Evolutionary conservation across 1,140 invertebrate species (phyloP), one percentile per base, ranked within the genome.

Genomic region (Bombus vancouverensis): DNA sequence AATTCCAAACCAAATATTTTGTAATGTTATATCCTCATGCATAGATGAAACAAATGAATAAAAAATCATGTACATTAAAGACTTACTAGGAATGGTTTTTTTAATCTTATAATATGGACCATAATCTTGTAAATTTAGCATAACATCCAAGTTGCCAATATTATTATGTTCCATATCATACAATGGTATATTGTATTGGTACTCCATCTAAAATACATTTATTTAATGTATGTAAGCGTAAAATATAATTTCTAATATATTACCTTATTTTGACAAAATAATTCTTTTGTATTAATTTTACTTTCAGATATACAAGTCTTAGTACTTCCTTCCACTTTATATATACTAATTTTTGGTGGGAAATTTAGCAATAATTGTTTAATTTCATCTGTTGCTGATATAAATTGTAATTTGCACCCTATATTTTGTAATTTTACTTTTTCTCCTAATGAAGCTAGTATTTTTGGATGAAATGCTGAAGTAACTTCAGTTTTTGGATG

Each of bases 401-500:
- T 93, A 84, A 95, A 96, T 76, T 94, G 90, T 53, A 96, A 88
- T 90, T 95, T 95, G 74, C 94, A 95, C 15, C 91, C 89, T 12
- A 95, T 88, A 87, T 94, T 93, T 78, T 95, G 89, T 9, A 96
- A 87, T 73, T 88, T 85, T n/a, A 94, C 68, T 87, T 90, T 93
- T 87, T 93, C 91, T 10, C 91, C 92, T n/a, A 90, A 70, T 59
- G 83, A 82, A 78, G 92, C 68, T 81, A 91, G 80, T 32, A 93
- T 82, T 81, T 89, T 91, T 10, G 90, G 89, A 88, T 89, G 76
- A 84, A 91, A 39, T n/a, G 88, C 87, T 15, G 93, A 92, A 44
- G 90, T 90, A 53, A 94, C 90, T 72, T 95, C 93, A 73, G 93
- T 92, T 87, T 94, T 95, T n/a, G 95, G 95, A 90, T 96, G 95